Evolutionary conservation across 2,888 invertebrate species (phyloP), one percentile per base, ranked within the genome.

Genomic region (Adineta ricciae): DNA sequence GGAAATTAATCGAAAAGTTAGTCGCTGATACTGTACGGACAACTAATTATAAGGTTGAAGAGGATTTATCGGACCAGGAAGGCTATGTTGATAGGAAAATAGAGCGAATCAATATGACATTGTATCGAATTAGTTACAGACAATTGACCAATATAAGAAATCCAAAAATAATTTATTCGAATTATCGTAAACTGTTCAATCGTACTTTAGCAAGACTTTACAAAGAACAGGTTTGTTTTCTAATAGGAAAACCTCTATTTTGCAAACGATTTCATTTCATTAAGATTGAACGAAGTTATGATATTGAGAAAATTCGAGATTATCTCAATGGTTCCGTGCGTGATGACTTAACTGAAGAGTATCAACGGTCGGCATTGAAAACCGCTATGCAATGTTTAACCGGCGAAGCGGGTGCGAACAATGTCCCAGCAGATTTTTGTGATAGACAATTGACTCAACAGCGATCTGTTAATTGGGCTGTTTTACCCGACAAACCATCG

Each of bases 371-470:
- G 24, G 73, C 73, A 78, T 78, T 78, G 19, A 78, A 41, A 41
- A 78, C 73, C 21, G 73, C 73, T 41, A 41, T 78, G 36, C 38
- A 36, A 7, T 78, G 73, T 78, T 24, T 78, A 41, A 41, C 73
- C 21, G 73, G 73, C 24, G 73, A 5, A 41, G 73, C 73, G 2
- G 73, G 73, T 78, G 36, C 41, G 5, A 78, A 41, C 41, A 78
- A 78, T 78, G 41, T 78, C 0, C 73, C 73, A 24, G 41, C 41
- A 8, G 73, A 78, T 78, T 78, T 78, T 78, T 78, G 73, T 78
- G 41, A 78, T 24, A 78, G 5, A 78, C 73, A 78, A 78, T 21
- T 78, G 21, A 78, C 36, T 78, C 38, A 78, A 41, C 73, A 41
- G 41, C 73, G 73, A 41, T 78, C 73, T 38, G 0, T 78, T 24